These are phyloP conservation scores for Orestias chungarensis DNA, from an alignment of 2,797 vertebrate species.

Conservation along the genomic window DNA sequence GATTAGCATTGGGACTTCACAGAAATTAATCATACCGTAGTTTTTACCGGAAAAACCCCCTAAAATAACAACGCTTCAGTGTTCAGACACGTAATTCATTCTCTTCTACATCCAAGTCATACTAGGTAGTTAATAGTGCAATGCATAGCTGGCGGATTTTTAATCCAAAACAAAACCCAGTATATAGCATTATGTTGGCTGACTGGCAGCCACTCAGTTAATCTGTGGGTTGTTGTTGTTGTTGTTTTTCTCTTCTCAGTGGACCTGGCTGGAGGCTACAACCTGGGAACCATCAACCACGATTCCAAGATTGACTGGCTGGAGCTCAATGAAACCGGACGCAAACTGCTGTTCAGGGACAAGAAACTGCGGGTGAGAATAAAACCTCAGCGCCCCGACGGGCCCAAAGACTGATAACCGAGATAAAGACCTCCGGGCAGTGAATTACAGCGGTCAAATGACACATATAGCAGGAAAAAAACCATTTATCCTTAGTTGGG, in stretches of 20 bases:
- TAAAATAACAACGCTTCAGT: background rate
- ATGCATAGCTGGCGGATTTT: background rate
- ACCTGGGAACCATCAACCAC: conserved; percentile 87
- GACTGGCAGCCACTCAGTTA: conserved; percentile 11
- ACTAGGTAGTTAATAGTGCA: background rate
- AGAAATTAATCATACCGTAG: background rate
- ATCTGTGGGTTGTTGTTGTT: conserved; percentile 11
- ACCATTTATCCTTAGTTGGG: conserved; percentile 7
- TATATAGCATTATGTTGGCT: conserved; percentile 10
- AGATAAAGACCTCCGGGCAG: conserved; percentile 21
- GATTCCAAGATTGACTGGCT: conserved; percentile 95
- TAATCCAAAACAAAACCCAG: conserved; percentile 12
- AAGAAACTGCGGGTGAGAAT: conserved; percentile 91
- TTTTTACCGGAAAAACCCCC: background rate
- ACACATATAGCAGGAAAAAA: conserved; percentile 6
- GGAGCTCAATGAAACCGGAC: conserved; percentile 95
- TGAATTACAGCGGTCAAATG: conserved; percentile 22
- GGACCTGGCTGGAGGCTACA: conserved; percentile 87
- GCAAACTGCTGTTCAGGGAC: conserved; percentile 95
- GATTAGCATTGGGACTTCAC: no score
- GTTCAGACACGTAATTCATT: background rate
- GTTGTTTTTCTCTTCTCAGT: conserved; percentile 78
- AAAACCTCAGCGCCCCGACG: conserved; percentile 37
- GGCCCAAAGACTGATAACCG: conserved; percentile 14
- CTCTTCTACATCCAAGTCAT: background rate